Base-by-base conservation (phyloP, 2,113 vertebrate genomes). In the Equus przewalskii region DNA sequence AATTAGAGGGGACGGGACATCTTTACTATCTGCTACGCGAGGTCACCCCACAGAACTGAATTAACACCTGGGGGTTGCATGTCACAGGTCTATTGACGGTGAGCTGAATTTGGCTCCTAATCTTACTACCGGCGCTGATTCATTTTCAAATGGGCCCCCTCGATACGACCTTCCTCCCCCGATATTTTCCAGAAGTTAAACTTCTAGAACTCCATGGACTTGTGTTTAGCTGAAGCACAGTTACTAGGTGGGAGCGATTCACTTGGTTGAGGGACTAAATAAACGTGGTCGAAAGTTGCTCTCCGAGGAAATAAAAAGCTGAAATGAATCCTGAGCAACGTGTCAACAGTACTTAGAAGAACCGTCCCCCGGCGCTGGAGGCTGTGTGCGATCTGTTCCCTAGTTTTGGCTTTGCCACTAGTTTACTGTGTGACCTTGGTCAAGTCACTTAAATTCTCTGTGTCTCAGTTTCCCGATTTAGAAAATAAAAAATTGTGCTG, bases 271-370 rank as follows among this genome's bases (percentile, higher is more conserved):
- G 22, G 3, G 51, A 44, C 67, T 89, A 41, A 60, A 46, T 14
- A 41, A 70, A 86, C 87, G 87, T 49, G 83, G 12, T 69, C 51
- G 78, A 49, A 62, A n/a, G 15, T n/a, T 64, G 69, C 21, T 87
- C 18, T 79, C 51, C 28, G 8, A 24, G 65, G 72, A 69, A 93
- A 44, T 11, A 75, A 75, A 14, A n/a, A 3, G 19, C 30, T 64
- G 81, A 97, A 69, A 82, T 62, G 56, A 95, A 72, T 19, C 24
- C 44, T 12, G 44, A 79, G 22, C 14, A 12, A 49, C 65, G 36
- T 58, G 54, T 85, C 54, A 54, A 10, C 10, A 51, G 30, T 51
- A 65, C 24, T 83, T 70, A 91, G 72, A 69, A 89, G 62, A 36
- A 51, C 60, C 4, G 12, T 6, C 0, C 4, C 26, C 24, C 51